Evolutionary conservation across 2,113 vertebrate species (phyloP).

Genomic region (Anseranas semipalmata): DNA sequence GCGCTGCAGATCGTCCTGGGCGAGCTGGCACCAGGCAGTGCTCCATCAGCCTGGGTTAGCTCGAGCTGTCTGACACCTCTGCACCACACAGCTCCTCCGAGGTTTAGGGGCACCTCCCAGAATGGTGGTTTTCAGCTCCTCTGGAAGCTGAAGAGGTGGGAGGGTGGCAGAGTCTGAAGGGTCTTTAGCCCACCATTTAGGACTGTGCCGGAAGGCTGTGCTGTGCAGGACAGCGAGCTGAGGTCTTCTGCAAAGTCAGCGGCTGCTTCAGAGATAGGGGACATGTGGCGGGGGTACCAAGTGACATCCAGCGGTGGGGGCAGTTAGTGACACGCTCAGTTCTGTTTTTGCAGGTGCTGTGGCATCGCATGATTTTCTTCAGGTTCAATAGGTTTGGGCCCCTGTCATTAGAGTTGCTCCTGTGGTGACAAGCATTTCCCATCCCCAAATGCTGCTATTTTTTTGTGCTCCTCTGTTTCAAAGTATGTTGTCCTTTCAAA

Average conservation of each 20-base stretch:
- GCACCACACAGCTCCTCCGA: rapidly evolving
- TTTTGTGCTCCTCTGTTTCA: neutral
- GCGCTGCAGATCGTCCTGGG: neutral
- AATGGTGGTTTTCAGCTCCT: neutral
- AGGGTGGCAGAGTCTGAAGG: neutral
- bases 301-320: too few species aligned
- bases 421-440: neutral
- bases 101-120: neutral
- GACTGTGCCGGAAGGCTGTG: neutral
- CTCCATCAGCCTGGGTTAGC: neutral
- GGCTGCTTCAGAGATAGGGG: neutral
- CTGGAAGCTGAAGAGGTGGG: neutral
- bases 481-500: neutral
- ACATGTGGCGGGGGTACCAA: neutral
- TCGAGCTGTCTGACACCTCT: neutral
- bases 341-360: neutral
- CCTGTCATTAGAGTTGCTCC: neutral
- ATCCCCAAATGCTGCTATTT: neutral
- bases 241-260: neutral
- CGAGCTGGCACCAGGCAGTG: rapidly evolving
- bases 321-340: neutral
- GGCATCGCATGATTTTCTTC: neutral
- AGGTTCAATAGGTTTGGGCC: neutral
- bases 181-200: neutral
- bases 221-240: neutral